Percentiles rank a stretch among this genome's conserved stretches.
These are phyloP conservation scores for Leptinotarsa undecemlineata DNA, from an alignment of 1,140 invertebrate species.

Conservation along the genomic window DNA sequence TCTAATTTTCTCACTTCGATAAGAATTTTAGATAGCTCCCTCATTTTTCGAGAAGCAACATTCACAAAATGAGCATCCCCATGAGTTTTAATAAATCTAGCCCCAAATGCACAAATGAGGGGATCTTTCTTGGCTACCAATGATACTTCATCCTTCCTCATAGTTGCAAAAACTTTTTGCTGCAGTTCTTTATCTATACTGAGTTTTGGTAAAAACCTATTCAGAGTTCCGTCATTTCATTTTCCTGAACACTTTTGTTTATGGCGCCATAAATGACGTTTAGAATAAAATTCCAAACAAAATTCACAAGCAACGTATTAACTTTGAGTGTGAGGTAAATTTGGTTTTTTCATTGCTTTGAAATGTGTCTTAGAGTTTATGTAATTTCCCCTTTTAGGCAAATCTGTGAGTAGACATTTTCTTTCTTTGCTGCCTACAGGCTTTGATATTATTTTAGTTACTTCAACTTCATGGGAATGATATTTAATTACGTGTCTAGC, in stretches of 20 bases:
- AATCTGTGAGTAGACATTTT: neutral
- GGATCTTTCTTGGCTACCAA: slow-evolving; percentile 29
- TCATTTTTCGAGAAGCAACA: slow-evolving; percentile 32
- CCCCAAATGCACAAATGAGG: slow-evolving; percentile 34
- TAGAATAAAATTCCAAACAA: slow-evolving; percentile 22
- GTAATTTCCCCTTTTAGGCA: slow-evolving; percentile 12
- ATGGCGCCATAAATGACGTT: slow-evolving; percentile 38
- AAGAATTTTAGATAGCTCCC: slow-evolving; percentile 32
- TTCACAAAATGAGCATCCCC: slow-evolving; percentile 33
- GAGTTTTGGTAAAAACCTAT: slow-evolving; percentile 12
- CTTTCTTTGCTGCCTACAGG: neutral
- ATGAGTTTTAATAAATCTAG: slow-evolving; percentile 31
- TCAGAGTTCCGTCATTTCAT: slow-evolving; percentile 15
- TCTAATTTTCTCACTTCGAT: slow-evolving; percentile 33
- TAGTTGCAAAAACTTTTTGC: slow-evolving; percentile 31
- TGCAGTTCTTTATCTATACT: slow-evolving; percentile 20
- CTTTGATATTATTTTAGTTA: slow-evolving; percentile 14
- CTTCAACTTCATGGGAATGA: slow-evolving; percentile 21
- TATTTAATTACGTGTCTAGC: slow-evolving; percentile 23
- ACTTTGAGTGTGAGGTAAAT: neutral
- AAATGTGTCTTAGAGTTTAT: neutral
- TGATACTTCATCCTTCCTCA: slow-evolving; percentile 31
- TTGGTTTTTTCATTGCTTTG: neutral
- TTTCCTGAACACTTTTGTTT: slow-evolving; percentile 29
- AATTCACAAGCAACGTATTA: neutral